Conservation (phyloP, 2,888 invertebrate genomes). For the Meloe dianella region DNA sequence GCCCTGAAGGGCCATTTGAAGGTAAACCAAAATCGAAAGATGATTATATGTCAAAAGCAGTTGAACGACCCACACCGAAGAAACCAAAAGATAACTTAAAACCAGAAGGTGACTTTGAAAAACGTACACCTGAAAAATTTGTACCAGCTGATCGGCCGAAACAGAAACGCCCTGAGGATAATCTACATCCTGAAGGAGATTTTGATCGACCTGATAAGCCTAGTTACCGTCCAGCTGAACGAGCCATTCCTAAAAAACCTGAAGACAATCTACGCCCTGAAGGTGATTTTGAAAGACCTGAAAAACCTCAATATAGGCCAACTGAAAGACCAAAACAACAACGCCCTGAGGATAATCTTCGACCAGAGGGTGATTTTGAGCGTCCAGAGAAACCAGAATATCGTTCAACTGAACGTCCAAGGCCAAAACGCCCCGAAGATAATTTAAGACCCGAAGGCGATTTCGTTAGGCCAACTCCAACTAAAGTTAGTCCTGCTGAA, state of each 20-base stretch:
- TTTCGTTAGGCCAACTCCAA: conserved; percentile 60
- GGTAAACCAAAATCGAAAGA: conserved; percentile 59
- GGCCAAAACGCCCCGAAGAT: conserved; percentile 60
- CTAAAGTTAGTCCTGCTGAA: conserved; percentile 63
- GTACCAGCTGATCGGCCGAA: conserved; percentile 59
- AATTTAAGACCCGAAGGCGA: conserved; percentile 64
- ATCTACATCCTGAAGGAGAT: conserved; percentile 58
- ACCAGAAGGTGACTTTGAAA: conserved; percentile 63
- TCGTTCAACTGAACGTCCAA: conserved; percentile 63
- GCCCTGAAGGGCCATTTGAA: conserved; percentile 62
- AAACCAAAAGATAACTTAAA: conserved; percentile 60
- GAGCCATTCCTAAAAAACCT: conserved; percentile 57
- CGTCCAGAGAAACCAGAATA: conserved; percentile 56
- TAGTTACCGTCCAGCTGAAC: conserved; percentile 51
- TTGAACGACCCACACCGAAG: conserved; percentile 54
- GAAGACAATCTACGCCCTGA: conserved; percentile 61
- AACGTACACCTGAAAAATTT: conserved; percentile 56
- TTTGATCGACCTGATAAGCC: conserved; percentile 54
- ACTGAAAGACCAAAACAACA: conserved; percentile 58
- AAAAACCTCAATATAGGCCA: conserved; percentile 51
- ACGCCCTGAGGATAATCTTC: conserved; percentile 62
- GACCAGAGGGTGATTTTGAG: conserved; percentile 62
- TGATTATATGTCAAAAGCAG: conserved; percentile 56
- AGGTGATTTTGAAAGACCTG: conserved; percentile 59
- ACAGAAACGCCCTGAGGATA: conserved; percentile 60